Percentiles rank a stretch among this genome's conserved stretches.
Evolutionary conservation across 2,888 invertebrate genomes (phyloP).

Genomic region (Chrysopilus asiliformis): DNA sequence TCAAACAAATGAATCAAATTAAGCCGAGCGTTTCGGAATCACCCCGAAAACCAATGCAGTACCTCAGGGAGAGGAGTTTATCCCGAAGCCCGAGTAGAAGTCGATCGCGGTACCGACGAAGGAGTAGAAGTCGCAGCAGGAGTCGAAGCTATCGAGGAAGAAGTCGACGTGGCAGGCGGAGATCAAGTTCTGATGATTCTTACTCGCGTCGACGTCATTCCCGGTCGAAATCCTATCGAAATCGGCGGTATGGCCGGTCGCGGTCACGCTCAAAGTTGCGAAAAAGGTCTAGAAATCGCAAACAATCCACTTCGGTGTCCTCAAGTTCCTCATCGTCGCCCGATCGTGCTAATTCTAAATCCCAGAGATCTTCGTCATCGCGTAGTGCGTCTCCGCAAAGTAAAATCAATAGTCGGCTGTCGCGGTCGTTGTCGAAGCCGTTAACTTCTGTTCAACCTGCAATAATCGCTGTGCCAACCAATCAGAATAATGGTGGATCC

Average conservation of each 20-base stretch:
- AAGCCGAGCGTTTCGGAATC: conserved; percentile 17
- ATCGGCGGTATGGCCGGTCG: too few relatives aligned
- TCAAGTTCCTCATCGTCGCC: conserved; percentile 19
- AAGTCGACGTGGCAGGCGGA: conserved; percentile 9
- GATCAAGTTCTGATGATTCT: conserved; percentile 14
- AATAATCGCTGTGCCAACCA: conserved; percentile 5
- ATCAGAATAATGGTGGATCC: conserved; percentile 10
- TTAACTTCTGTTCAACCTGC: too few relatives aligned
- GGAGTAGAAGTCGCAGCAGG: conserved; percentile 17
- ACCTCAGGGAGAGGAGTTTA: conserved; percentile 20
- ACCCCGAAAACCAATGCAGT: conserved; percentile 18
- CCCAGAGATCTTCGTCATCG: conserved; percentile 13
- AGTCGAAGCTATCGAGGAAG: conserved; percentile 18
- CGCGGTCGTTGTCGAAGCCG: conserved; percentile 24
- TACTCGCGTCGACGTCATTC: conserved; percentile 24
- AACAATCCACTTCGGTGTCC: conserved; percentile 18
- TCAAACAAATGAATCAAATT: conserved; percentile 26
- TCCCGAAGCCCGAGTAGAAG: conserved; percentile 17
- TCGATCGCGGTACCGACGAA: conserved; percentile 20
- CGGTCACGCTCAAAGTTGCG: too few relatives aligned
- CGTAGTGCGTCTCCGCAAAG: conserved; percentile 14
- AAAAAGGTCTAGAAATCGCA: too few relatives aligned
- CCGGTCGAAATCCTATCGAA: conserved; percentile 18
- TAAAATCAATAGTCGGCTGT: conserved; percentile 19
- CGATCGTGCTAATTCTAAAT: conserved; percentile 18